Base-by-base conservation (phyloP, 2,888 invertebrate genomes). In the Scaeva pyrastri region DNA sequence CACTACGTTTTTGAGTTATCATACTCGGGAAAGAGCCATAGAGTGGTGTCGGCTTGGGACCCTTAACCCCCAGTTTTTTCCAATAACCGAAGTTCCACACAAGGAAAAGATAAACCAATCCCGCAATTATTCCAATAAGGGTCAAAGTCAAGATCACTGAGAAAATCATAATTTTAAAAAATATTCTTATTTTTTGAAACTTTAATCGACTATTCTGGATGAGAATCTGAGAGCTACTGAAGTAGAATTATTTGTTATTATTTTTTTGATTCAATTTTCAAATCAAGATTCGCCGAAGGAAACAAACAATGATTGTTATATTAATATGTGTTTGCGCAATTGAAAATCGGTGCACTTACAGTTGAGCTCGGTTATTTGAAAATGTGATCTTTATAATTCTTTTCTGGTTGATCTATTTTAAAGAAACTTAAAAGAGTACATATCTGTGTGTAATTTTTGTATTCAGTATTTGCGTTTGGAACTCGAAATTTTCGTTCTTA, bases 61-160 rank as follows among this genome's bases (percentile, higher is more conserved):
- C 92, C 0, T 90, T 90, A 1, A 93, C 90, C 0, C 90, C 90
- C 0, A 90, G 90, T 50, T 90, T 90, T 36, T 90, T 90, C 93
- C 93, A 93, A 83, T 91, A 92, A 31, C 89, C 85, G 58, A 90
- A 92, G 43, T 90, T 91, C 89, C 91, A 91, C 10, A 88, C 90
- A 45, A 92, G 77, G 41, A 90, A 90, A 0, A 81, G 48, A 87
- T 89, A 92, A 76, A 89, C 75, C 62, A 89, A 0, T 26, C 43
- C 58, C 52, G 10, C 39, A 79, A 23, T 5, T 19, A 75, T n/a
- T 11, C 50, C 78, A 2, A 72, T 2, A 21, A 87, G 48, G 2
- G 39, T 68, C 12, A 82, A 10, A 5, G 70, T 41, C 31, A 64
- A 19, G 6, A 73, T 21, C 21, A 60, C 14, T 14, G 52, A 23